phyloP scores from a whole-genome alignment of 2,113 vertebrate genomes.

The Melanerpes aurifrons region DNA sequence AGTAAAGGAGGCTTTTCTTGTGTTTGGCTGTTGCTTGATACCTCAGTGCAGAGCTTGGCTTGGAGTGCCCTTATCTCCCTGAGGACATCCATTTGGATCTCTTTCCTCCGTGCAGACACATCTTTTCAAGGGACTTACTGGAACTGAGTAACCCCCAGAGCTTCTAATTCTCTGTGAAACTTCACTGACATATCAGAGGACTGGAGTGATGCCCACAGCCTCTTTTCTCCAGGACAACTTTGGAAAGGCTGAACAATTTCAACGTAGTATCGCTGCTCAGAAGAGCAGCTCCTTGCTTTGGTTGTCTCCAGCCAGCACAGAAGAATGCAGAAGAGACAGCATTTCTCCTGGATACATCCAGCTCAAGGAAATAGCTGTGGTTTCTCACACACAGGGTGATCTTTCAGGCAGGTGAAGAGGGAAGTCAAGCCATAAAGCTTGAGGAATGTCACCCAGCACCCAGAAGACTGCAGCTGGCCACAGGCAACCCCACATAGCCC shows the following conservation, averaged over 20 bases:
- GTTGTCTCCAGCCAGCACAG: neutral
- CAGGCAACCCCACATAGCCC: no score
- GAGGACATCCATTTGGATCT: neutral
- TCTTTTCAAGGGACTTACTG: neutral
- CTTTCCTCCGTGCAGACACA: neutral
- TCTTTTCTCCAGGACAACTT: neutral
- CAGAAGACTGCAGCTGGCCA: no score
- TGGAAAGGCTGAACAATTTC: neutral
- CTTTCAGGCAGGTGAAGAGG: neutral
- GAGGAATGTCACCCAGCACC: neutral
- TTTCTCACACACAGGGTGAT: neutral
- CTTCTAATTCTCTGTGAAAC: neutral
- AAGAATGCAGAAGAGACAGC: neutral
- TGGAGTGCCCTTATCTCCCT: neutral
- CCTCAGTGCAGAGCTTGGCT: neutral
- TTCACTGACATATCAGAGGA: neutral
- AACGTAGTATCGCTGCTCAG: neutral
- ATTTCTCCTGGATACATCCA: neutral
- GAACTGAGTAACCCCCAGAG: neutral
- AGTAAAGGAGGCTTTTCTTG: neutral
- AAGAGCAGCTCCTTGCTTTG: neutral
- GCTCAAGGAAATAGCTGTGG: neutral
- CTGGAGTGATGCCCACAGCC: neutral
- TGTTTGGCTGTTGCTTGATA: neutral
- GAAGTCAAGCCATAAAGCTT: neutral